These are phyloP conservation scores for Halcyon senegalensis DNA, from an alignment of 2,113 vertebrate genomes.

Conservation along the genomic window DNA sequence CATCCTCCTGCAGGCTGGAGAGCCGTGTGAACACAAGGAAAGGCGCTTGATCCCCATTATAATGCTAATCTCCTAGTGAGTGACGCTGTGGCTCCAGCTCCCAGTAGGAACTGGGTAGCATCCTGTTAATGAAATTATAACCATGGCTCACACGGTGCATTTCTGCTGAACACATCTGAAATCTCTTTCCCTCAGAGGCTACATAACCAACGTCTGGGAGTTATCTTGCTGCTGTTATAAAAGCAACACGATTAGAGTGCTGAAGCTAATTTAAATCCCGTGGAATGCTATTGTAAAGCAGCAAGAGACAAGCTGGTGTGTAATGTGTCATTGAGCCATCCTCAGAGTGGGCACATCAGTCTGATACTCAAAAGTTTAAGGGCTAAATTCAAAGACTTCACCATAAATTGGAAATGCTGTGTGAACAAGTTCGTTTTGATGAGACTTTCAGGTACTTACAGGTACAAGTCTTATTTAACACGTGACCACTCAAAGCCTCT, in stretches of 20 bases:
- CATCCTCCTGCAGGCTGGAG: background rate
- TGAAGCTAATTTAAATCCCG: slow-evolving; percentile 44
- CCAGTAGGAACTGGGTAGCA: background rate
- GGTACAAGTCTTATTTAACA: background rate
- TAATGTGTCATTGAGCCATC: background rate
- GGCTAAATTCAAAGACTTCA: background rate
- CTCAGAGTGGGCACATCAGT: background rate
- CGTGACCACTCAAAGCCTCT: background rate
- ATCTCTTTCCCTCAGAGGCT: slow-evolving; percentile 37
- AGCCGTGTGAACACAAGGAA: background rate
- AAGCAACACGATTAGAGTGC: slow-evolving; percentile 20
- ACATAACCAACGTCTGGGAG: background rate
- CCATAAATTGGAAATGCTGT: background rate
- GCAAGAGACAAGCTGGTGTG: background rate
- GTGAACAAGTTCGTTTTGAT: background rate
- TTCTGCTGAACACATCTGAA: slow-evolving; percentile 44
- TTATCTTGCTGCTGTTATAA: slow-evolving; percentile 16
- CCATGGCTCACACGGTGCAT: background rate
- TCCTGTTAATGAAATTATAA: slow-evolving; percentile 58
- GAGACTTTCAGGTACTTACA: background rate
- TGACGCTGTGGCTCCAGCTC: background rate
- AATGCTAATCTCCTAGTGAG: background rate
- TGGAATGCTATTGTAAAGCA: slow-evolving; percentile 9
- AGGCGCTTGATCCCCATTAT: background rate
- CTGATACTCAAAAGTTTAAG: background rate